Evolutionary conservation across 1,140 invertebrate genomes (phyloP).

Genomic region (Papilio glaucus): DNA sequence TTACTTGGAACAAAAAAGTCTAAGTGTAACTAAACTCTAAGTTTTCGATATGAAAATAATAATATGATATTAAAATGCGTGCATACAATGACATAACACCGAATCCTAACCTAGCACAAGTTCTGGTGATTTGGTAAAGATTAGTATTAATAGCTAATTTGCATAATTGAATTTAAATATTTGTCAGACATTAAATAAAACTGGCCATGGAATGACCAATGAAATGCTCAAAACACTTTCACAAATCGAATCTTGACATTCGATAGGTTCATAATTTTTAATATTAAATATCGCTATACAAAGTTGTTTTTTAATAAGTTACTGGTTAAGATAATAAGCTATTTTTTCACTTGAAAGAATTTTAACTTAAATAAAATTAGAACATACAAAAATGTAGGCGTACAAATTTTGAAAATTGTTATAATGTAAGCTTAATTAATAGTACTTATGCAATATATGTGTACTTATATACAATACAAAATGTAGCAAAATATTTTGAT

Average conservation of each 20-base stretch:
- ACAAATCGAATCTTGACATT: background rate
- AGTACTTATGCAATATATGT: too few relatives aligned
- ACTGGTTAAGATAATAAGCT: too few relatives aligned
- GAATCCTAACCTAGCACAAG: constrained; percentile 36
- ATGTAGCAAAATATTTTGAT: too few relatives aligned
- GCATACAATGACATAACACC: background rate
- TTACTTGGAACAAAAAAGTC: too few relatives aligned
- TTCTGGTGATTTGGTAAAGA: constrained; percentile 11
- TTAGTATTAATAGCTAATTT: constrained; percentile 33
- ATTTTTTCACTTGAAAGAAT: too few relatives aligned
- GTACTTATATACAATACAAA: too few relatives aligned
- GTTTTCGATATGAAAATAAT: background rate
- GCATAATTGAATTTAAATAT: constrained; percentile 15
- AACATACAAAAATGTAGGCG: too few relatives aligned
- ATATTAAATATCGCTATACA: too few relatives aligned
- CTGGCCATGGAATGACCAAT: constrained; percentile 10
- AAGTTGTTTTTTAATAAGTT: background rate
- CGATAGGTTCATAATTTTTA: constrained; percentile 19
- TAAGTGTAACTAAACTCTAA: too few relatives aligned
- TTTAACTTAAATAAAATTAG: too few relatives aligned
- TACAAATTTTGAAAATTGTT: too few relatives aligned
- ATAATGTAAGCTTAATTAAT: too few relatives aligned
- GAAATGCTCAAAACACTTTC: constrained; percentile 24
- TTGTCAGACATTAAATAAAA: constrained; percentile 15
- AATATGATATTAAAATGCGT: background rate